A percentile compares a stretch with the other conserved stretches of the same genome.
Conservation (phyloP, 92 coral and sea anemone species). For the Phymanthus crucifer region DNA sequence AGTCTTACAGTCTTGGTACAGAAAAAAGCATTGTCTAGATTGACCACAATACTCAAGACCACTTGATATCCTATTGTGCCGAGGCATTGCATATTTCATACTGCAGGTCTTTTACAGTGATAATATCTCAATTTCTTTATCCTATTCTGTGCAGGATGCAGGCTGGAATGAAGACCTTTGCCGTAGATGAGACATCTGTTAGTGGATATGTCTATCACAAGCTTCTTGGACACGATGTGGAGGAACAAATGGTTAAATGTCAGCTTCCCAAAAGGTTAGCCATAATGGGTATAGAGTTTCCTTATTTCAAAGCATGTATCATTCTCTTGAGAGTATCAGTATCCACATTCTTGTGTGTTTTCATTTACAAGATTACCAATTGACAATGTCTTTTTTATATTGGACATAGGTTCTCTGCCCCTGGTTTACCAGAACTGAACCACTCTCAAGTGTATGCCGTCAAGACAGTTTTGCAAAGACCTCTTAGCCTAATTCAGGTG, state of each 20-base stretch:
- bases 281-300: not conserved
- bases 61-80: no score
- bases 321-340: no score
- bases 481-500: constrained; percentile 98
- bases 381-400: not conserved
- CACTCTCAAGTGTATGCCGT: constrained; percentile 99
- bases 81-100: no score
- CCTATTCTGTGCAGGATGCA: constrained; percentile 68
- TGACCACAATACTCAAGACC: no score
- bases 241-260: constrained; percentile 98
- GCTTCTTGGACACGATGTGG: constrained; percentile 97
- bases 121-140: no score
- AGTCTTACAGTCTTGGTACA: no score
- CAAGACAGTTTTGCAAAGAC: constrained; percentile 95
- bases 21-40: no score
- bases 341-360: no score
- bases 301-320: no score
- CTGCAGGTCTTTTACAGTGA: no score
- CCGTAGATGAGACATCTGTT: constrained; percentile 99
- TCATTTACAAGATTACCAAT: not conserved
- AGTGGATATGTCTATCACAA: constrained; percentile 99
- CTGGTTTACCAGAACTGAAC: constrained; percentile 95
- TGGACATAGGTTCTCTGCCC: constrained; percentile 81
- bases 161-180: constrained; percentile 99
- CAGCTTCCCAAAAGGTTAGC: constrained; percentile 90